Conservation (phyloP, 2,113 vertebrate genomes). For the Anguilla rostrata region DNA sequence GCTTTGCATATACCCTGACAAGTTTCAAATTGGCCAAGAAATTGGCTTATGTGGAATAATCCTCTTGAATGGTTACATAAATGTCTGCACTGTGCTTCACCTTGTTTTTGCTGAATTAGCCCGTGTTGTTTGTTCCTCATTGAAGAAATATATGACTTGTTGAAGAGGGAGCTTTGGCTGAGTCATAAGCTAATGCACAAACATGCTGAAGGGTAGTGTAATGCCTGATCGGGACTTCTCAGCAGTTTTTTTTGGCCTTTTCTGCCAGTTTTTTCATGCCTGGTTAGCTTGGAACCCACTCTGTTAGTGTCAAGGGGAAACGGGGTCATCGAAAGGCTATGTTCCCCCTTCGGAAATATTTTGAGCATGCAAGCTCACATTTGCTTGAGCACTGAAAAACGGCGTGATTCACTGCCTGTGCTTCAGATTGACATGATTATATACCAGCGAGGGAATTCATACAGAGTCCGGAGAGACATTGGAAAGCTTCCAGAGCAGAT, state of each 20-base stretch:
- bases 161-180: conserved; percentile 8
- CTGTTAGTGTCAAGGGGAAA: conserved; percentile 61
- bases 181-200: conserved; percentile 25
- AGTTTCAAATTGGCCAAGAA: conserved; percentile 1
- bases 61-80: conserved; percentile 51
- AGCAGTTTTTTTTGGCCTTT: conserved; percentile 34
- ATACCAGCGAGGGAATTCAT: conserved; percentile 18
- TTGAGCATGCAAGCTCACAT: conserved; percentile 43
- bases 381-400: conserved; percentile 21
- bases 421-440: conserved; percentile 5
- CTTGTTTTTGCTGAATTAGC: conserved; percentile 4
- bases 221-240: conserved; percentile 39
- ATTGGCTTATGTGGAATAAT: conserved; percentile 43
- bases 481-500: conserved; percentile 1
- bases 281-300: conserved; percentile 61
- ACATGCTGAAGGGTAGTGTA: conserved; percentile 16
- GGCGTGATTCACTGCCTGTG: conserved; percentile 8
- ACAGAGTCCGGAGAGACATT: not conserved
- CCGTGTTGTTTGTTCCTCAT: conserved; percentile 1
- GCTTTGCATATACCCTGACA: conserved; percentile 8
- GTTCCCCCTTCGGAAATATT: conserved; percentile 52
- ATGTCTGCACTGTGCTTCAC: conserved; percentile 39
- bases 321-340: conserved; percentile 59
- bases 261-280: conserved; percentile 59
- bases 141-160: not conserved